These are phyloP conservation scores for Galbula dea DNA, from an alignment of 2,113 vertebrate species.

Conservation along the genomic window DNA sequence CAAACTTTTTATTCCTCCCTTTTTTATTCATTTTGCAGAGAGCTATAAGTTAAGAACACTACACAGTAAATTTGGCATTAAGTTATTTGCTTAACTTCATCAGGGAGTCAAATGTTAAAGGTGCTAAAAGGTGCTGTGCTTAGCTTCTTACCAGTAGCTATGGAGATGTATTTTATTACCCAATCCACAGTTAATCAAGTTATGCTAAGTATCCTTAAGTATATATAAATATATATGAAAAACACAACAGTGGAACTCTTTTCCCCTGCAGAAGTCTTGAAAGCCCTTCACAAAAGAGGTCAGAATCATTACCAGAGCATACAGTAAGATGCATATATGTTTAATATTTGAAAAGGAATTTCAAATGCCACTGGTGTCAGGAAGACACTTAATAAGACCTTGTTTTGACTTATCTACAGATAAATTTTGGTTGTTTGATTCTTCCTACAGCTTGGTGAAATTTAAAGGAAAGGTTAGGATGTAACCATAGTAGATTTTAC, in stretches of 20 bases:
- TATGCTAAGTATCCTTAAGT: constrained; percentile 1
- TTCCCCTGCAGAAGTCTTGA: neutral
- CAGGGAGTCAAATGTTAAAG: constrained; percentile 22
- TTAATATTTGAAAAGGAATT: neutral
- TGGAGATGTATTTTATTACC: constrained; percentile 37
- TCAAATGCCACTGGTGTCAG: neutral
- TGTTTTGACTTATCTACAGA: neutral
- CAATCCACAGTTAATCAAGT: constrained; percentile 34
- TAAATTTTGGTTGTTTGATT: neutral
- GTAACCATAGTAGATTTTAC: neutral
- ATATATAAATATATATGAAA: neutral
- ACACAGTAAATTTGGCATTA: neutral
- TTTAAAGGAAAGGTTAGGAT: neutral
- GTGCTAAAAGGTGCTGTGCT: constrained; percentile 2
- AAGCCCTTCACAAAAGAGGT: neutral
- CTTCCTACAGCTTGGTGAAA: neutral
- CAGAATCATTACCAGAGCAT: neutral
- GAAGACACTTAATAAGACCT: neutral
- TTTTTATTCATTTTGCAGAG: constrained; percentile 39
- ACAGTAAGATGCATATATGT: neutral
- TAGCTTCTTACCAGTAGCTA: constrained; percentile 29
- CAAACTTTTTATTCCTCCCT: neutral
- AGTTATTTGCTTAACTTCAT: neutral
- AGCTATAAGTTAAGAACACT: neutral
- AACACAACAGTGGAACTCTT: neutral